Percentiles rank a stretch among this genome's conserved stretches.
These are phyloP conservation scores for Drosophila setifemur DNA, from an alignment of 1,140 invertebrate genomes.

Conservation along the genomic window DNA sequence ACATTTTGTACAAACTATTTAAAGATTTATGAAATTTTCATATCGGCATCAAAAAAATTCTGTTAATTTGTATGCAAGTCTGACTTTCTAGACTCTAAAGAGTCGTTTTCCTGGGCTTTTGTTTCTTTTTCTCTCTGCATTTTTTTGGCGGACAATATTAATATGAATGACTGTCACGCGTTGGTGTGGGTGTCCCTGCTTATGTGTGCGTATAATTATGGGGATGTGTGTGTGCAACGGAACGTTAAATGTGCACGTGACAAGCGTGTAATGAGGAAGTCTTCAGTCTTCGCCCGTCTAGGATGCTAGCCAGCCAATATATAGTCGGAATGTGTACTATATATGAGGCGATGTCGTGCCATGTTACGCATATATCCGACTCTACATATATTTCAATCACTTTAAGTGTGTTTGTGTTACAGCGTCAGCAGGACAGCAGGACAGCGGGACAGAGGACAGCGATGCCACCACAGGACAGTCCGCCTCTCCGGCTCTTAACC, in stretches of 20 bases:
- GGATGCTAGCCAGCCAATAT: slow-evolving; percentile 45
- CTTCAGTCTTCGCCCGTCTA: slow-evolving; percentile 57
- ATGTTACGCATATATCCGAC: slow-evolving; percentile 64
- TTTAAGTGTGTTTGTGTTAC: slow-evolving; percentile 78
- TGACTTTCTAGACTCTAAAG: slow-evolving; percentile 29
- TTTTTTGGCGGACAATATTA: slow-evolving; percentile 68
- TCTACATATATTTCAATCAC: slow-evolving; percentile 76
- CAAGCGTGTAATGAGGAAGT: slow-evolving; percentile 76
- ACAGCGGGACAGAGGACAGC: no score
- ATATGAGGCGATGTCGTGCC: slow-evolving; percentile 49
- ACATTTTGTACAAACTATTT: no score
- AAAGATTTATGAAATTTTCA: no score
- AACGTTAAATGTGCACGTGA: slow-evolving; percentile 77
- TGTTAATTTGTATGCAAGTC: slow-evolving; percentile 36
- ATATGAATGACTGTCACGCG: slow-evolving; percentile 68
- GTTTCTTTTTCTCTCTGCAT: slow-evolving; percentile 11
- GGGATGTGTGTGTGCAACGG: slow-evolving; percentile 60
- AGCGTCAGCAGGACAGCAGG: slow-evolving; percentile 55
- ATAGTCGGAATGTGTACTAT: slow-evolving; percentile 30
- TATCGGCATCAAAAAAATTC: neutral
- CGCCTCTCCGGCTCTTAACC: slow-evolving; percentile 1
- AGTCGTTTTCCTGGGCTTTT: slow-evolving; percentile 10
- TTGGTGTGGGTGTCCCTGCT: slow-evolving; percentile 33
- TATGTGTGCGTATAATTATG: slow-evolving; percentile 60
- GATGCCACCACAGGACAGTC: slow-evolving; percentile 46